Evolutionary conservation across 2,888 invertebrate species (phyloP).

Genomic region (Euplexia lucipara): DNA sequence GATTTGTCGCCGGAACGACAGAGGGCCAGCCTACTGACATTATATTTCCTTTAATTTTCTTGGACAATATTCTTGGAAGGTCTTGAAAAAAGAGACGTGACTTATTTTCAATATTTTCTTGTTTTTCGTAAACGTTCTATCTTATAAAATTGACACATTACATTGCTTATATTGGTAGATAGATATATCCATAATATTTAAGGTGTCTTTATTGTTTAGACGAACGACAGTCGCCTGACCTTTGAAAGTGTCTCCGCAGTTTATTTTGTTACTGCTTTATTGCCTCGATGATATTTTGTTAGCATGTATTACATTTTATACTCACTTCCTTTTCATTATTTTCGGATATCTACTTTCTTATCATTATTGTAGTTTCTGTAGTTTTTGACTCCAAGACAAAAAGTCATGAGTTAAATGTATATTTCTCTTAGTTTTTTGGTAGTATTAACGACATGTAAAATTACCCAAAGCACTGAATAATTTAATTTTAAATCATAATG

Average conservation of each 20-base stretch:
- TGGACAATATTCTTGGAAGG: constrained; percentile 37
- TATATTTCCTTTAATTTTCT: constrained; percentile 44
- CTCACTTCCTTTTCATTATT: too few relatives aligned
- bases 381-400: too few relatives aligned
- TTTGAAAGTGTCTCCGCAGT: constrained; percentile 3
- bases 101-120: constrained; percentile 38
- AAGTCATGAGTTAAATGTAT: too few relatives aligned
- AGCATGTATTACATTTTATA: too few relatives aligned
- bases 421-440: too few relatives aligned
- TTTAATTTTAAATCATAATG: background rate
- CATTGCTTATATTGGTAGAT: constrained; percentile 21
- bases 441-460: too few relatives aligned
- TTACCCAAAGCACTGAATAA: background rate
- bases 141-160: constrained; percentile 14
- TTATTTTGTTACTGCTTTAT: too few relatives aligned
- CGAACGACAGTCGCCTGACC: background rate
- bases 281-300: too few relatives aligned
- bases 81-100: constrained; percentile 44
- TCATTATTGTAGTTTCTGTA: too few relatives aligned
- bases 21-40: constrained; percentile 35
- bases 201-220: background rate
- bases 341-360: too few relatives aligned
- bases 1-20: constrained; percentile 22
- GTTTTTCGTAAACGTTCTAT: constrained; percentile 1
- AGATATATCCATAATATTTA: background rate